Evolutionary conservation across 1,140 invertebrate species (phyloP), one percentile per base, ranked within the genome.

Genomic region (Cyphomyrmex costatus): DNA sequence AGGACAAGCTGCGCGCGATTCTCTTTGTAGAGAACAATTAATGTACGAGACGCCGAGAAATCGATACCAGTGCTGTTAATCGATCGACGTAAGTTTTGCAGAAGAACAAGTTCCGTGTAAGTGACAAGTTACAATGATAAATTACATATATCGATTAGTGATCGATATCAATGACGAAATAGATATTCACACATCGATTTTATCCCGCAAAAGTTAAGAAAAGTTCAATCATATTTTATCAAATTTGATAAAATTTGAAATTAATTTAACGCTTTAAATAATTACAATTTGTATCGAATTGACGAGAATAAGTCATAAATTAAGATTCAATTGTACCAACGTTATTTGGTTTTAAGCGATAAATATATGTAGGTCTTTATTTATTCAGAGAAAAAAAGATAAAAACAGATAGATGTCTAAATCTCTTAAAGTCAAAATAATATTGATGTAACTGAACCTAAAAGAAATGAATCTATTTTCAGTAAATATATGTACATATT

Each of bases 81-180:
- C 8, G 51, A 51, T 71, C 78, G 36, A 46, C 21, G 51, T 71
- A 27, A 58, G 71, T 70, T 70, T 42, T 70, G 2, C 21, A 42
- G 27, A 14, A 49, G 21, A 27, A 80, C 42, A 49, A 30, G 24
- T 27, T 16, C 21, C 33, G 42, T 42, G 33, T 70, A 24, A 19
- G 21, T 42, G 24, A 80, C 5, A 30, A 46, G 27, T 66, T 24
- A 66, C 8, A 30, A 19, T 71, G 63, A 80, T 80, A 33, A 70
- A 70, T 80, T 36, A 21, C 16, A 56, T n/a, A 16, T 58, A 21
- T n/a, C 33, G 49, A 70, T 82, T 42, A 71, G 21, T 16, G 30
- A 70, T n/a, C 16, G 30, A 46, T 10, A 27, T 10, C 49, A 12
- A 53, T 21, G 12, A 70, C 56, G 33, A 80, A 56, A 70, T 24